Conservation (phyloP, 2,888 invertebrate species). For the Cosmopolites sordidus region DNA sequence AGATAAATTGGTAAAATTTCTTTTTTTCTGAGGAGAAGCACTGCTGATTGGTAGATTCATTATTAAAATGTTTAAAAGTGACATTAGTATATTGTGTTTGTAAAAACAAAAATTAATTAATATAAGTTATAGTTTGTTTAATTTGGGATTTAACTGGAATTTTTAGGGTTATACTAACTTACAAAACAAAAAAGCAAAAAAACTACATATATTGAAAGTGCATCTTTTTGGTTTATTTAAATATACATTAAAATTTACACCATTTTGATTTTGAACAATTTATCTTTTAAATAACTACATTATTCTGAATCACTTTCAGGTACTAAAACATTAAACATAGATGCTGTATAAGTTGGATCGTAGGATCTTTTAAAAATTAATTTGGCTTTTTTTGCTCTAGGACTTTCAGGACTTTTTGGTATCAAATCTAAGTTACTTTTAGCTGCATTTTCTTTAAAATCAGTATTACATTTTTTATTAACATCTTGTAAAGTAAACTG, state of each 20-base stretch:
- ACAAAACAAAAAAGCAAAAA: too few relatives aligned
- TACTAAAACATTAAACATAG: slow-evolving; percentile 13
- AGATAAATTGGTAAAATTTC: slow-evolving; percentile 76
- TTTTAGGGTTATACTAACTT: too few relatives aligned
- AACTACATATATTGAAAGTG: too few relatives aligned
- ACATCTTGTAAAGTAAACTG: background rate
- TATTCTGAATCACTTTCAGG: slow-evolving; percentile 20
- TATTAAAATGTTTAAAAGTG: too few relatives aligned
- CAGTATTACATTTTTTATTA: slow-evolving; percentile 4
- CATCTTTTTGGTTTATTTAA: too few relatives aligned
- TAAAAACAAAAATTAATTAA: too few relatives aligned
- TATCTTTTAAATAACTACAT: slow-evolving; percentile 3
- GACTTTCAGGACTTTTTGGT: slow-evolving; percentile 56
- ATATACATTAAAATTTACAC: too few relatives aligned
- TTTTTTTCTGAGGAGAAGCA: slow-evolving; percentile 70
- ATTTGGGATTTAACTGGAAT: too few relatives aligned
- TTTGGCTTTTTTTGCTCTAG: slow-evolving; percentile 56
- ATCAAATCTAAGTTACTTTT: slow-evolving; percentile 18
- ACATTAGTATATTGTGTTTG: too few relatives aligned
- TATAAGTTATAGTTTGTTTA: too few relatives aligned
- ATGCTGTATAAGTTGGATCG: slow-evolving; percentile 54
- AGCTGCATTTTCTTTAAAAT: background rate
- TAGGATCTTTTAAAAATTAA: slow-evolving; percentile 70
- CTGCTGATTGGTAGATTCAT: too few relatives aligned
- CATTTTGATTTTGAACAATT: too few relatives aligned